Evolutionary conservation across 2,113 vertebrate species (phyloP).

Genomic region (Lophura nycthemera): DNA sequence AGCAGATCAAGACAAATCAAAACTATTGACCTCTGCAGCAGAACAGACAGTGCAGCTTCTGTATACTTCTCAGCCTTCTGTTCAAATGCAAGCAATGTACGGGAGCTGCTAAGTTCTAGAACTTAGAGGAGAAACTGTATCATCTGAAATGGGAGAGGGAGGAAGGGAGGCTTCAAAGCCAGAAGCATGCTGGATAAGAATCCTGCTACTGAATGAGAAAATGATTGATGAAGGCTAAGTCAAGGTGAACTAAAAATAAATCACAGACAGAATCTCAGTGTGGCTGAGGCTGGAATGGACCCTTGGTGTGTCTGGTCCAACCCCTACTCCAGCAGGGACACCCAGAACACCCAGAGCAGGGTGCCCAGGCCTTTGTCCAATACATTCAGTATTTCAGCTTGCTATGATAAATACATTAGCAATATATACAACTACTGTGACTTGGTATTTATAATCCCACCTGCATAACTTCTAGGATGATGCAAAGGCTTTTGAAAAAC

Average conservation of each 20-base stretch:
- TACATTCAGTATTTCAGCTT: not conserved
- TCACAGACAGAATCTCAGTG: not conserved
- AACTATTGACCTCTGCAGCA: not conserved
- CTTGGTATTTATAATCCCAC: not conserved
- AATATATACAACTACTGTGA: accelerated
- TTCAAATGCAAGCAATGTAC: not conserved
- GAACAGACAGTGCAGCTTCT: not conserved
- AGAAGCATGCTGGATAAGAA: not conserved
- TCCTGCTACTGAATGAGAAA: not conserved
- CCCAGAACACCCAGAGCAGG: not conserved
- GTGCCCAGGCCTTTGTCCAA: not conserved
- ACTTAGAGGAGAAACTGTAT: not conserved
- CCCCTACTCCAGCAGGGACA: not conserved
- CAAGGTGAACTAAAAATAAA: not conserved
- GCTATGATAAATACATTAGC: not conserved
- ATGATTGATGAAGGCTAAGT: not conserved
- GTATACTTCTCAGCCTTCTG: not conserved
- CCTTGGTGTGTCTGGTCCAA: not conserved
- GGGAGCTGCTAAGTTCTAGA: not conserved
- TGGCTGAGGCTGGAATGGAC: not conserved
- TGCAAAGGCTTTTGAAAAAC: not conserved
- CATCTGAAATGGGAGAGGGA: not conserved
- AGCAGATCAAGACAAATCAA: not conserved
- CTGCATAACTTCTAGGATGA: not conserved
- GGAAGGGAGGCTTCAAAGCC: not conserved